Evolutionary conservation across 2,888 invertebrate species (phyloP), one percentile per base, ranked within the genome.

Genomic region (Scaptomyza parva): DNA sequence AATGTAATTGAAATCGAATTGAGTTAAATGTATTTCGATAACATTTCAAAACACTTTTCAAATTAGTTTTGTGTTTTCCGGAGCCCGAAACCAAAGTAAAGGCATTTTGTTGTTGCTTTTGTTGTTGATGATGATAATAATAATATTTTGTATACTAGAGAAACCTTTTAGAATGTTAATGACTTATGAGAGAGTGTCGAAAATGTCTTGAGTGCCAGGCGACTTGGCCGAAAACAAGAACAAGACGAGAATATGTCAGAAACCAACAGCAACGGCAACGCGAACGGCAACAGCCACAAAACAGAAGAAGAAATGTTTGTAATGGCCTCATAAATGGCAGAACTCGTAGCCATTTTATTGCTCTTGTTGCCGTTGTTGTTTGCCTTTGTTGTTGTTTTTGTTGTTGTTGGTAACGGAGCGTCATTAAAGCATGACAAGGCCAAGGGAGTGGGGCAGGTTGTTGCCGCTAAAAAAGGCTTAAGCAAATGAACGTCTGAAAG

Each of bases 151-250:
- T 76, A 76, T 53, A 82, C 82, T 82, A 78, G 83, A 52, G 78
- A 82, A 82, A 87, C 82, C 82, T 82, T 87, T 82, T 87, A 87
- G 71, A 87, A 82, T 82, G 78, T 82, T 82, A 82, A 82, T 85
- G 86, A 85, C 82, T 82, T 85, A 70, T 80, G 73, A 69, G 78
- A 69, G 78, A 67, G 86, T 59, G 58, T 54, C 60, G 61, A 57
- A 78, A 78, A 76, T 70, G 70, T 70, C 79, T 75, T 62, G 55
- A 76, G 71, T 69, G 54, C 39, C 47, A 55, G 35, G 35, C 20
- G 17, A 20, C 35, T 22, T 14, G 33, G 55, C 48, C 18, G n/a
- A n/a, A 40, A 53, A 37, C 48, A 11, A 14, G 51, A 35, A 53
- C 7, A 28, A 28, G n/a, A 26, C 9, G 33, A 43, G 39, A n/a